Evolutionary conservation across 2,888 invertebrate species (phyloP).

Genomic region (Nemapogon koenigi): DNA sequence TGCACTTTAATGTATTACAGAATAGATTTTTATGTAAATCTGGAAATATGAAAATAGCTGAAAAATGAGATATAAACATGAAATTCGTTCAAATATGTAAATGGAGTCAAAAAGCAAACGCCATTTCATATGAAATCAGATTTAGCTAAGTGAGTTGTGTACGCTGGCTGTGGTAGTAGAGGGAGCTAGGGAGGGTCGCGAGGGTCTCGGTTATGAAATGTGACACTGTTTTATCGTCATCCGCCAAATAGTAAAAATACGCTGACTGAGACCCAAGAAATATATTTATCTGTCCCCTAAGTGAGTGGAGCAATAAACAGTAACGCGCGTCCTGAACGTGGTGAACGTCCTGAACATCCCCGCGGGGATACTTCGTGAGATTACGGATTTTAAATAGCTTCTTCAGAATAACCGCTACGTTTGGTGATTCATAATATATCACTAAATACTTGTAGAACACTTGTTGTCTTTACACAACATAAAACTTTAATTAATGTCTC

Average conservation of each 20-base stretch:
- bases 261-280: constrained; percentile 9
- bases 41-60: no score
- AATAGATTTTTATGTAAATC: no score
- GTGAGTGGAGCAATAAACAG: constrained; percentile 11
- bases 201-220: constrained; percentile 4
- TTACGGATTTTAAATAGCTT: constrained; percentile 7
- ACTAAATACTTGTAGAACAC: neutral
- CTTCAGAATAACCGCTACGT: constrained; percentile 1
- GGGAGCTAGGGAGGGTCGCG: neutral
- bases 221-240: constrained; percentile 6
- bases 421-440: neutral
- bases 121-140: no score
- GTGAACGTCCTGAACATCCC: neutral
- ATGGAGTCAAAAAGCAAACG: no score
- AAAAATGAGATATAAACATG: no score
- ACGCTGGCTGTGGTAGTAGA: no score
- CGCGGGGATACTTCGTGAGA: constrained; percentile 7
- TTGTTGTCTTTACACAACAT: no score
- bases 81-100: no score
- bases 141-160: no score
- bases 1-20: no score
- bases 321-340: no score
- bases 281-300: constrained; percentile 12
- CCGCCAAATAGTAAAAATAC: constrained; percentile 9
- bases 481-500: no score